Evolutionary conservation across 2,888 invertebrate species (phyloP).

Genomic region (Molorchus minor): DNA sequence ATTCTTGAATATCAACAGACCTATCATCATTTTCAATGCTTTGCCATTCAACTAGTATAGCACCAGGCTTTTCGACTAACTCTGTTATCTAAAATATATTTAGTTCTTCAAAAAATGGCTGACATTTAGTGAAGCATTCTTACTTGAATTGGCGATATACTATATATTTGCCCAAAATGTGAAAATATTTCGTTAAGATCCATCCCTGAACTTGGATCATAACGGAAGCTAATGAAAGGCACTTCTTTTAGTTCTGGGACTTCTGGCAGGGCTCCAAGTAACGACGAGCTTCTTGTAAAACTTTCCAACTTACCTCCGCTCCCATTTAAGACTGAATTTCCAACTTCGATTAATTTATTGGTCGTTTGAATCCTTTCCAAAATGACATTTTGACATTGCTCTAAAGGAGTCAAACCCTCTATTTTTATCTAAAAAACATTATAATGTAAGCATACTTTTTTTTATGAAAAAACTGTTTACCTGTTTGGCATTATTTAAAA

Average conservation of each 20-base stretch:
- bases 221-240: constrained; percentile 65
- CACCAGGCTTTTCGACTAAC: constrained; percentile 65
- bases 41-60: constrained; percentile 66
- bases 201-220: constrained; percentile 54
- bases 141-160: constrained; percentile 58
- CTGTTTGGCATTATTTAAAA: constrained; percentile 48
- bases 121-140: background rate
- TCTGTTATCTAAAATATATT: constrained; percentile 62
- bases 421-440: constrained; percentile 49
- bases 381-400: constrained; percentile 60
- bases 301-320: constrained; percentile 43
- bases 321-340: constrained; percentile 42
- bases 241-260: constrained; percentile 67
- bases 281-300: constrained; percentile 51
- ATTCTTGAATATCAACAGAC: constrained; percentile 61
- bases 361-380: constrained; percentile 57
- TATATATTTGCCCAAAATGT: constrained; percentile 53
- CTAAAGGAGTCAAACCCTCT: constrained; percentile 59
- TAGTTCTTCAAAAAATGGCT: background rate
- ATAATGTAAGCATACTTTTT: constrained; percentile 7
- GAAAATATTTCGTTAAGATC: constrained; percentile 49
- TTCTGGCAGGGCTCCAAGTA: constrained; percentile 65
- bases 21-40: constrained; percentile 60
- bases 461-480: constrained; percentile 36
- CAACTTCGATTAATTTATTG: constrained; percentile 54